These are phyloP conservation scores for Saxidomus purpurata DNA, from an alignment of 1,140 invertebrate species.

Conservation along the genomic window DNA sequence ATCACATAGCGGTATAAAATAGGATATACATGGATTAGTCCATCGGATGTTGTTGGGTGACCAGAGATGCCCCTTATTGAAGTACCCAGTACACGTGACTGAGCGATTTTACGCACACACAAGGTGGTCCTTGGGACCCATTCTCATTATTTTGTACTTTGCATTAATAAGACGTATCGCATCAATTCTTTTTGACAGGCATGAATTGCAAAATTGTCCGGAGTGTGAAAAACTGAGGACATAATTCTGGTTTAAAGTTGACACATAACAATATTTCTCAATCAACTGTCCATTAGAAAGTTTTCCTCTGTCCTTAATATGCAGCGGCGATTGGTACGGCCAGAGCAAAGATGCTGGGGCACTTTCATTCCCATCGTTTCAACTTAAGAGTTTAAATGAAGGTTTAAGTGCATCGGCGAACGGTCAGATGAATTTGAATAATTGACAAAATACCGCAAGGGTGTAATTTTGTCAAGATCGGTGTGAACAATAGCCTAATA, in stretches of 20 bases:
- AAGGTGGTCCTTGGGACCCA: constrained; percentile 28
- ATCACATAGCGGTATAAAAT: neutral
- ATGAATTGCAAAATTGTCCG: neutral
- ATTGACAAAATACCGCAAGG: constrained; percentile 16
- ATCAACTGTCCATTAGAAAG: constrained; percentile 24
- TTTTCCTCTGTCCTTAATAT: neutral
- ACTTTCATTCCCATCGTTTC: neutral
- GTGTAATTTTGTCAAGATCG: neutral
- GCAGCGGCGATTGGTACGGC: constrained; percentile 31
- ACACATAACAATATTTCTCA: constrained; percentile 34
- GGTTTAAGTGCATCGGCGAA: neutral
- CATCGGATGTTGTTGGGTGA: neutral
- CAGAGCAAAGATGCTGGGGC: neutral
- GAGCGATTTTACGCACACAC: constrained; percentile 10
- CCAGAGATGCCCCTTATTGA: constrained; percentile 9
- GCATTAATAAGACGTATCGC: constrained; percentile 7
- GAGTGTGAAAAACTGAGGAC: neutral
- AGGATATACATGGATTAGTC: neutral
- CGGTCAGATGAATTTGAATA: neutral
- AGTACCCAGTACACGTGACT: constrained; percentile 32
- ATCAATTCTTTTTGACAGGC: neutral
- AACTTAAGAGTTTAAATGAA: neutral
- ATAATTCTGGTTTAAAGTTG: constrained; percentile 24
- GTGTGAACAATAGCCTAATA: neutral
- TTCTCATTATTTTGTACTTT: constrained; percentile 25